Conservation (phyloP, 1,140 invertebrate species). For the Drosophila navojoa region DNA sequence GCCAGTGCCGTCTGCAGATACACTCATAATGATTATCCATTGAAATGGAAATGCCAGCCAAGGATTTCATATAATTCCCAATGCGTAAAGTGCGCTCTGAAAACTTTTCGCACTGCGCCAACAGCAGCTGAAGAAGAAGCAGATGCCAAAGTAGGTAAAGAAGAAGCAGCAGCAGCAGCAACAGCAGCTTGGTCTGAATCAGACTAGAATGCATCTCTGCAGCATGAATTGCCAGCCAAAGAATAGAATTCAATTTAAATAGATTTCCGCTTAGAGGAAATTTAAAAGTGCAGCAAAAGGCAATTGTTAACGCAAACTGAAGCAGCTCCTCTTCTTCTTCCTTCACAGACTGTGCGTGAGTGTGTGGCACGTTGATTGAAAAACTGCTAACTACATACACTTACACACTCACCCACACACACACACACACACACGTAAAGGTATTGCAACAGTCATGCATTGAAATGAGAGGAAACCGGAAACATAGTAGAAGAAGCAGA, state of each 20-base stretch:
- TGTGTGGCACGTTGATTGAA: slow-evolving; percentile 71
- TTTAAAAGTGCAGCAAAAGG: slow-evolving; percentile 70
- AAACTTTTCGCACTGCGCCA: slow-evolving; percentile 63
- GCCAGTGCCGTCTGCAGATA: slow-evolving; percentile 48
- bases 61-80: slow-evolving; percentile 81
- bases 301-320: slow-evolving; percentile 70
- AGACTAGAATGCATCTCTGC: slow-evolving; percentile 52
- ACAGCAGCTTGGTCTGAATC: slow-evolving; percentile 19
- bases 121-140: slow-evolving; percentile 13
- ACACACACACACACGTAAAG: slow-evolving; percentile 32
- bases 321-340: slow-evolving; percentile 22
- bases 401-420: slow-evolving; percentile 35
- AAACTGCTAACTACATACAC: slow-evolving; percentile 76
- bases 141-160: slow-evolving; percentile 5
- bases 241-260: slow-evolving; percentile 82
- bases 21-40: slow-evolving; percentile 83
- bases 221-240: slow-evolving; percentile 66
- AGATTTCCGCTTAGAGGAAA: slow-evolving; percentile 83
- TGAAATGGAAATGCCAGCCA: slow-evolving; percentile 80
- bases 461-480: slow-evolving; percentile 43
- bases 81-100: slow-evolving; percentile 66
- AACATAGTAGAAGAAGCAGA: slow-evolving; percentile 44
- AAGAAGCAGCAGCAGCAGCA: background rate
- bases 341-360: background rate
- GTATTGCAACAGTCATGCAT: slow-evolving; percentile 51